Evolutionary conservation across 2,888 invertebrate species (phyloP).

Genomic region (Andrena minutula): DNA sequence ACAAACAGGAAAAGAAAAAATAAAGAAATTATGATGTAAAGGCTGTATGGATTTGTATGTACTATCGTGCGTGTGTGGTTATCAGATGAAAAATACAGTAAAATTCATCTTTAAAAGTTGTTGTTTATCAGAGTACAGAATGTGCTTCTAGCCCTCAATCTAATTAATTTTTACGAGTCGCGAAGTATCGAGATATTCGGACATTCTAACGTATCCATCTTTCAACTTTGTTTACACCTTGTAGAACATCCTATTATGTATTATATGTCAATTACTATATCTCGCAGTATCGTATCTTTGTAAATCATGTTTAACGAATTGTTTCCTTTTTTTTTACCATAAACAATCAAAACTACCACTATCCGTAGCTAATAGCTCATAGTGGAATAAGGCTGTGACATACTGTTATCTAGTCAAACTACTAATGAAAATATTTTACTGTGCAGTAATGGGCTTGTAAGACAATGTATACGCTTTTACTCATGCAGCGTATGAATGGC

Average conservation of each 20-base stretch:
- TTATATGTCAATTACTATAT: conserved; percentile 47
- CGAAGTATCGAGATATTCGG: conserved; percentile 36
- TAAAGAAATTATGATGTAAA: conserved; percentile 74
- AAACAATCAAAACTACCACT: conserved; percentile 52
- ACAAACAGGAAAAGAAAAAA: conserved; percentile 60
- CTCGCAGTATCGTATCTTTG: conserved; percentile 57
- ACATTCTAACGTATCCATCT: conserved; percentile 20
- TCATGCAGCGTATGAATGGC: conserved; percentile 64
- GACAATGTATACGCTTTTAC: conserved; percentile 67
- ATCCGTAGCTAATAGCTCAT: conserved; percentile 61
- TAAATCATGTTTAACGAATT: conserved; percentile 62
- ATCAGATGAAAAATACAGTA: conserved; percentile 79
- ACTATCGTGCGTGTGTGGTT: conserved; percentile 79
- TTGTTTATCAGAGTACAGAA: conserved; percentile 78
- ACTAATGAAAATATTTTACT: conserved; percentile 57
- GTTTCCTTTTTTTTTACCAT: conserved; percentile 54
- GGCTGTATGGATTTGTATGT: conserved; percentile 81
- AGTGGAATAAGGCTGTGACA: conserved; percentile 75
- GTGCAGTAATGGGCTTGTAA: conserved; percentile 67
- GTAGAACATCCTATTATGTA: conserved; percentile 32
- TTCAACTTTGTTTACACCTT: conserved; percentile 45
- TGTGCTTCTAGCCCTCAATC: conserved; percentile 75
- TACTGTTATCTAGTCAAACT: conserved; percentile 71
- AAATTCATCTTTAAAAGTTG: conserved; percentile 79
- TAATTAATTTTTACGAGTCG: conserved; percentile 56